phyloP scores from a whole-genome alignment of 2,113 vertebrate species.

The Perca schrenkii region DNA sequence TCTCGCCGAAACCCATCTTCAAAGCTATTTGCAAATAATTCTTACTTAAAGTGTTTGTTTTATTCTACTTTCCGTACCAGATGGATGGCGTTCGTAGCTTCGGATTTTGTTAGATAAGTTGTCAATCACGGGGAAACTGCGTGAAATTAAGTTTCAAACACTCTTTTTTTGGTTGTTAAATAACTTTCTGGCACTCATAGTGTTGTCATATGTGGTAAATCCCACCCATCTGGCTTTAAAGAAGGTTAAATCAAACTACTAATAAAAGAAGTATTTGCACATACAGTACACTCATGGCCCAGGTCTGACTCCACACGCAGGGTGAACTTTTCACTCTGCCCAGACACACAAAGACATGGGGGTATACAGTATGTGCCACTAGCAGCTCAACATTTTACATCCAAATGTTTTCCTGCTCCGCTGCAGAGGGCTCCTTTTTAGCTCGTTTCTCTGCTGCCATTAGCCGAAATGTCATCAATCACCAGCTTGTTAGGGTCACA shows the following conservation, averaged over 20 bases:
- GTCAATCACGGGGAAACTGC: constrained; percentile 47
- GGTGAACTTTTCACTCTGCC: constrained; percentile 70
- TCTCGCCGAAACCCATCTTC: neutral
- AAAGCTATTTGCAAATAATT: constrained; percentile 52
- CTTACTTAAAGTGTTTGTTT: constrained; percentile 57
- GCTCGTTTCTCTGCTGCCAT: constrained; percentile 14
- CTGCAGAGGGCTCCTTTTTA: constrained; percentile 20
- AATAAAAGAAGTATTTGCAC: constrained; percentile 51
- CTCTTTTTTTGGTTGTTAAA: constrained; percentile 53
- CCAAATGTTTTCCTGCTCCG: constrained; percentile 32
- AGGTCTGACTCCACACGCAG: constrained; percentile 68
- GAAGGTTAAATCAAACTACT: constrained; percentile 51
- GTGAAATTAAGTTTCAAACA: constrained; percentile 21
- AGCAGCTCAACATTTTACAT: constrained; percentile 30
- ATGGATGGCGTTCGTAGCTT: constrained; percentile 54
- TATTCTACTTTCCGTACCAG: constrained; percentile 19
- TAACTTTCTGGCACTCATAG: constrained; percentile 36
- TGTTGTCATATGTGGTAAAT: constrained; percentile 57
- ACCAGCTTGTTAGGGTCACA: constrained; percentile 13
- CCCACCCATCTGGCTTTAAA: constrained; percentile 64
- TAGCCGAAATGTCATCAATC: constrained; percentile 52
- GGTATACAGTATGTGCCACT: constrained; percentile 25
- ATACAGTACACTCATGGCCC: constrained; percentile 27
- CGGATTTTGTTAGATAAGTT: constrained; percentile 34
- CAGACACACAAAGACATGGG: constrained; percentile 45